phyloP scores from a whole-genome alignment of 2,113 vertebrate species.

The Desmodus rotundus region DNA sequence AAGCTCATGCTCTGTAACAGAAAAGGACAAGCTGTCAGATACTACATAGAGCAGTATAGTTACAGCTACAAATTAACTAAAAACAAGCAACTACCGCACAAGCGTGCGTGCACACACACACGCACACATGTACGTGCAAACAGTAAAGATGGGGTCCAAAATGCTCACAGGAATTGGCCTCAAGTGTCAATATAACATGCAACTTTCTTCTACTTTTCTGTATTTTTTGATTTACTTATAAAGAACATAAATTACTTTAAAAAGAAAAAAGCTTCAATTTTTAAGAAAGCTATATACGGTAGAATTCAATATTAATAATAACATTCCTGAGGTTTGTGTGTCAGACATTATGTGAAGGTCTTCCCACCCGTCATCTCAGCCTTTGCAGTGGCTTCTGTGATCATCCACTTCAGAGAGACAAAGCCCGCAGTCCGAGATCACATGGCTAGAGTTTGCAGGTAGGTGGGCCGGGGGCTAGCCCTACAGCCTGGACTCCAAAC shows the following conservation, averaged over 20 bases:
- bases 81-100: background rate
- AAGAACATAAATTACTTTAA: background rate
- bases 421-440: background rate
- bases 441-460: fast-evolving
- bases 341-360: background rate
- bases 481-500: background rate
- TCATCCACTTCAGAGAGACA: background rate
- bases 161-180: background rate
- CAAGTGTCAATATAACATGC: background rate
- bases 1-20: background rate
- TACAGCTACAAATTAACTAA: background rate
- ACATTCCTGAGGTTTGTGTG: background rate
- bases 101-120: background rate
- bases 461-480: background rate
- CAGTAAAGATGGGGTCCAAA: background rate
- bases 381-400: background rate
- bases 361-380: background rate
- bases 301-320: background rate
- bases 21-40: background rate
- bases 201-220: background rate
- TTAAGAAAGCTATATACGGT: background rate
- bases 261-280: background rate
- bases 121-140: fast-evolving
- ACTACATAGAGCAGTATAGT: background rate
- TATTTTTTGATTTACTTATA: background rate